A percentile compares a stretch with the other conserved stretches of the same genome.
These are phyloP conservation scores for Dromaius novaehollandiae DNA, from an alignment of 2,113 vertebrate genomes.

Conservation along the genomic window DNA sequence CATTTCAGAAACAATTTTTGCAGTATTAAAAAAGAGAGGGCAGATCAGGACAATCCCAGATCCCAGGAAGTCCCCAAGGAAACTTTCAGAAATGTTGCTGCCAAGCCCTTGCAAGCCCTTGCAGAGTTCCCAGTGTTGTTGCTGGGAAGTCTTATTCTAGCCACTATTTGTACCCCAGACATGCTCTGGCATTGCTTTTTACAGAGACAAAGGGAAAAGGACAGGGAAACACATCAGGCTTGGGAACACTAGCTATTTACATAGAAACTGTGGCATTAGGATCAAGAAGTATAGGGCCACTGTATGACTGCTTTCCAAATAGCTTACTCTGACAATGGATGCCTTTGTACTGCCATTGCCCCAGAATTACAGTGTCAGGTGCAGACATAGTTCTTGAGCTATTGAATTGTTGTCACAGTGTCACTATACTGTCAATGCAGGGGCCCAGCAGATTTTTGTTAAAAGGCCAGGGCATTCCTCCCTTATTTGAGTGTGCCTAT, in stretches of 20 bases:
- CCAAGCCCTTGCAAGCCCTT: conserved; percentile 1
- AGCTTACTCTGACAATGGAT: background rate
- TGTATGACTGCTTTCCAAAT: background rate
- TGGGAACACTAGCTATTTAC: conserved; percentile 18
- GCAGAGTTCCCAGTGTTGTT: background rate
- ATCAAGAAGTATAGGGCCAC: conserved; percentile 18
- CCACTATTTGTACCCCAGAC: background rate
- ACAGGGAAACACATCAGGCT: background rate
- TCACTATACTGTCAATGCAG: background rate
- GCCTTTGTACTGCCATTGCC: conserved; percentile 19
- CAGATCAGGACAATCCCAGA: conserved; percentile 31
- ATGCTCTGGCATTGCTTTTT: conserved; percentile 26
- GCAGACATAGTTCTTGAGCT: background rate
- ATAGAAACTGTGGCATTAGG: background rate
- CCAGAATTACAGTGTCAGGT: background rate
- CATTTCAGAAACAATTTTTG: conserved; percentile 35
- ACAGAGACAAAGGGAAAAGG: conserved; percentile 29
- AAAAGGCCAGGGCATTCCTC: background rate
- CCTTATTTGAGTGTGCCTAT: accelerated
- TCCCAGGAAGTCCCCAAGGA: conserved; percentile 46
- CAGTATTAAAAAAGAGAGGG: conserved; percentile 26
- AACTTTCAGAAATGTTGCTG: conserved; percentile 36
- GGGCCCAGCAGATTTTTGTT: background rate
- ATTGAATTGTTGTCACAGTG: background rate
- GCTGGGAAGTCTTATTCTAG: conserved; percentile 29